Base-by-base conservation (phyloP, 2,888 invertebrate genomes). In the Epinotia brunnichana region DNA sequence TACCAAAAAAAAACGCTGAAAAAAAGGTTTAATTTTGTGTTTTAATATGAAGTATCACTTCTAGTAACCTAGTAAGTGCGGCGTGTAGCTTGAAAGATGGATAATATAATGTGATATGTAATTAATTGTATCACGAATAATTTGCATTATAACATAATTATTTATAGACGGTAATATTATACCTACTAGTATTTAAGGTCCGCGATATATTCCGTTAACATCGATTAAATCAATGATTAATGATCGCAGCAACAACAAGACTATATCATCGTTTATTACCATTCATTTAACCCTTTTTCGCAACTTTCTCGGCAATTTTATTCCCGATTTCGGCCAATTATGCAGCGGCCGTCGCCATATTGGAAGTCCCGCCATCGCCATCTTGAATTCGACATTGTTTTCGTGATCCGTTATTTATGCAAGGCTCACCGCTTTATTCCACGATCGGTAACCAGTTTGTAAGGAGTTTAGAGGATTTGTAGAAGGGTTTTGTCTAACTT, bases 401-500 rank as follows among this genome's bases (percentile, higher is more conserved):
- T 85, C 86, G 60, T 87, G 90, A 91, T 91, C 90, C 86, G 85
- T 87, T 92, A 90, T 92, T 92, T 92, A 91, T 91, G 89, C 89
- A 76, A 69, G 85, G 87, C 87, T 90, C 87, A 85, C 79, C 80
- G 74, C 82, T 82, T 81, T 81, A 80, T 83, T 82, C 79, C 81
- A 78, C 81, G 77, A 76, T 75, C 57, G 66, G 66, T 70, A 77
- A 82, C 81, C 81, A 78, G 81, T 81, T 82, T 77, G 76, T 71
- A 78, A 82, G 84, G 87, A 85, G 82, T 84, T 84, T 78, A 79
- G 79, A 77, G 78, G 83, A 82, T 80, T 82, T 83, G 70, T 73
- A 75, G 53, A 15, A 19, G 15, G 44, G 67, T 67, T 70, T 60
- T 57, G 54, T 53, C 54, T 68, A 62, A 62, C 48, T 68, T 62